A percentile compares a stretch with the other conserved stretches of the same genome.
phyloP scores from a whole-genome alignment of 1,140 invertebrate genomes.

The Megalopta genalis region DNA sequence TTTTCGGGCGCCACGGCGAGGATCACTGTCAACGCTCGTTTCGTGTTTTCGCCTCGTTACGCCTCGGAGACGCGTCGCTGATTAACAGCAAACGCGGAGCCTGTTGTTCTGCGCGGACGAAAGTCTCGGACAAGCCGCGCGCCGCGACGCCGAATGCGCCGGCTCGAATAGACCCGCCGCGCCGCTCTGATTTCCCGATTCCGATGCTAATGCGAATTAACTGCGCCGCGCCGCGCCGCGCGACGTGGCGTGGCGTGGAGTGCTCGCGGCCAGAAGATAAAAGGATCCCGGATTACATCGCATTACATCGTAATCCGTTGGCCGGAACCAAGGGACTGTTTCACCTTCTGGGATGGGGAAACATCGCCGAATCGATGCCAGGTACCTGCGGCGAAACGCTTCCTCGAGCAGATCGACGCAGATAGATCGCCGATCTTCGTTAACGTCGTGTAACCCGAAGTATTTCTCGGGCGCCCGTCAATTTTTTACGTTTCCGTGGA shows the following conservation, averaged over 20 bases:
- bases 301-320: slow-evolving; percentile 47
- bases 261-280: slow-evolving; percentile 29
- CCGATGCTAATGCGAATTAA: slow-evolving; percentile 44
- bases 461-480: no score
- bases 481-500: no score
- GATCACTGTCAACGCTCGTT: background rate
- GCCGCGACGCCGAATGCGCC: no score
- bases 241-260: slow-evolving; percentile 31
- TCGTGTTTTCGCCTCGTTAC: slow-evolving; percentile 20
- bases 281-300: slow-evolving; percentile 50
- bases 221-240: background rate
- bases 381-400: background rate
- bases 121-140: slow-evolving; percentile 13
- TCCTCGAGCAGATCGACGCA: background rate
- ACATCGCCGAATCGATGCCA: no score
- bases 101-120: slow-evolving; percentile 12
- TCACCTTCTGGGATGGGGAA: background rate
- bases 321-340: slow-evolving; percentile 1
- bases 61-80: slow-evolving; percentile 1
- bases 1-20: background rate
- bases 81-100: slow-evolving; percentile 18
- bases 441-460: no score
- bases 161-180: slow-evolving; percentile 6
- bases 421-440: no score
- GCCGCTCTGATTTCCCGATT: slow-evolving; percentile 18